Conservation (phyloP, 2,888 invertebrate genomes). For the Leptopterna dolabrata region DNA sequence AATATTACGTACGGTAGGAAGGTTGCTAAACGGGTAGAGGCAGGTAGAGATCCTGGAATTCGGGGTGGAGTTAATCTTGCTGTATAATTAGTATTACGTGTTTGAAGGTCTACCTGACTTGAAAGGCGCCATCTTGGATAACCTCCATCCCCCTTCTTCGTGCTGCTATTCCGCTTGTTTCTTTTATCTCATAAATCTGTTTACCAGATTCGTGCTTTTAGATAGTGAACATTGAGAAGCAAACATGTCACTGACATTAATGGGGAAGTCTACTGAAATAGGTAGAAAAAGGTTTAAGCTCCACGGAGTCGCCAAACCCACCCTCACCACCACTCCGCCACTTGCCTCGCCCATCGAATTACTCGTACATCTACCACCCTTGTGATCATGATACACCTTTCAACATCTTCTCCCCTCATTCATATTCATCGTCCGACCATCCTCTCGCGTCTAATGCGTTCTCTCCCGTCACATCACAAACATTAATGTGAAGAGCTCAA, state of each 20-base stretch:
- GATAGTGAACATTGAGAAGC: conserved; percentile 27
- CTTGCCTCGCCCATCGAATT: not conserved
- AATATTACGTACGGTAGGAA: too few relatives aligned
- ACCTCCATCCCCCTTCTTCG: not conserved
- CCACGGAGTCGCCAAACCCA: not conserved
- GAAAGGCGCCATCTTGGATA: not conserved
- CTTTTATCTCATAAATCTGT: conserved; percentile 14
- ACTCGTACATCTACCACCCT: not conserved
- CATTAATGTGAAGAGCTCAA: not conserved
- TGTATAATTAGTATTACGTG: too few relatives aligned
- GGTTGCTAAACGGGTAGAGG: too few relatives aligned
- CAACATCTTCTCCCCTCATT: conserved; percentile 19
- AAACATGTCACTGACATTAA: conserved; percentile 21
- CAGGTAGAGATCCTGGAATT: too few relatives aligned
- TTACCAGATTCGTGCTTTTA: conserved; percentile 7
- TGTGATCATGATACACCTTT: conserved; percentile 35
- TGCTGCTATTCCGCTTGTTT: not conserved
- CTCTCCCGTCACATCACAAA: not conserved
- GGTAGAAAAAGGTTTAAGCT: conserved; percentile 1
- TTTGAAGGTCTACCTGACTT: too few relatives aligned
- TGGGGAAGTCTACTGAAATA: not conserved
- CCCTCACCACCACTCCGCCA: not conserved
- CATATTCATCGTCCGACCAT: conserved; percentile 28
- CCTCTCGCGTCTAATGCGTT: not conserved
- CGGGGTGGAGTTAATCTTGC: too few relatives aligned